phyloP scores from a whole-genome alignment of 1,140 invertebrate species.

The Cotesia vestalis region DNA sequence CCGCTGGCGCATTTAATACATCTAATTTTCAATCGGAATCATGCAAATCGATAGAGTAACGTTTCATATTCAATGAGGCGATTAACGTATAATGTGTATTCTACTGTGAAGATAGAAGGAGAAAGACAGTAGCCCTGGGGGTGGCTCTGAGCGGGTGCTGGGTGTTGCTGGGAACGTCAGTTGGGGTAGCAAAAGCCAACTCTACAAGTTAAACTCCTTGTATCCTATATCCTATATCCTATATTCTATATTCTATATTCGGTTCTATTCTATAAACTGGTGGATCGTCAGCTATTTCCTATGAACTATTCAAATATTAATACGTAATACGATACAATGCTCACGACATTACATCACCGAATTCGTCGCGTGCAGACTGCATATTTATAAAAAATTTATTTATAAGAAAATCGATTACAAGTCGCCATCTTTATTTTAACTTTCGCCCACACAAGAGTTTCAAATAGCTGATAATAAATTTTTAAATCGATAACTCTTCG shows the following conservation, averaged over 20 bases:
- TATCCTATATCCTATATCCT: too few relatives aligned
- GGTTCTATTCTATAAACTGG: background rate
- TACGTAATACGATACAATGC: conserved; percentile 42
- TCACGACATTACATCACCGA: conserved; percentile 45
- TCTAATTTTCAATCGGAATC: conserved; percentile 49
- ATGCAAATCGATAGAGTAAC: conserved; percentile 47
- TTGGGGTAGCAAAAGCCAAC: conserved; percentile 12
- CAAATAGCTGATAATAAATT: too few relatives aligned
- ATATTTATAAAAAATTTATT: conserved; percentile 25
- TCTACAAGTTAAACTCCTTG: background rate
- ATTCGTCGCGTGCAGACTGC: conserved; percentile 47
- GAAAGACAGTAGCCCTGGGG: background rate
- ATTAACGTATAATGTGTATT: conserved; percentile 47
- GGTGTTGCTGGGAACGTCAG: conserved; percentile 6
- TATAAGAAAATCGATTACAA: conserved; percentile 24
- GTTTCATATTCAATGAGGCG: conserved; percentile 55
- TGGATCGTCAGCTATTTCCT: conserved; percentile 44
- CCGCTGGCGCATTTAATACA: conserved; percentile 30
- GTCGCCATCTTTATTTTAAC: background rate
- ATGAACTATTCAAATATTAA: conserved; percentile 54
- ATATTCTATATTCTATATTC: too few relatives aligned
- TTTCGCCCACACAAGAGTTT: background rate
- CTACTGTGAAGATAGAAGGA: background rate
- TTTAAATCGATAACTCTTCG: too few relatives aligned
- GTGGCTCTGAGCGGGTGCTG: background rate